Evolutionary conservation across 1,140 invertebrate species (phyloP), one percentile per base, ranked within the genome.

Genomic region (Condylostylus longicornis): DNA sequence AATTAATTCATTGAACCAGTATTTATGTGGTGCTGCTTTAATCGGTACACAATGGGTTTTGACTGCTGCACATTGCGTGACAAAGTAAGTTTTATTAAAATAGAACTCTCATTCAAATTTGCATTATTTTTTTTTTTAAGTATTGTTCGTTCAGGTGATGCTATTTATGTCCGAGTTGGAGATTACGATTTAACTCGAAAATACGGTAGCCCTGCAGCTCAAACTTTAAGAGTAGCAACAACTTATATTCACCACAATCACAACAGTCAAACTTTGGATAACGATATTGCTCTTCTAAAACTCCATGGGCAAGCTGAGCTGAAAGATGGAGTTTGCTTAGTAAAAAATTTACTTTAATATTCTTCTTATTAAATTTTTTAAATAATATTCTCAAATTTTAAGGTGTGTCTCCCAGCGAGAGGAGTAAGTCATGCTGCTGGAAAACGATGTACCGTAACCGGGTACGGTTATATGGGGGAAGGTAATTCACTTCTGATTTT

Each of bases 211-310:
- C 81, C 82, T 0, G 82, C 82, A 2, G 87, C 86, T 0, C 86
- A 91, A 62, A 91, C 87, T 0, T 64, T 89, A 12, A 65, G 82
- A 14, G 84, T 93, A 5, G 82, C 82, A 17, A 90, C 85, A 12
- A 93, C 88, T 1, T 94, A 94, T 57, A 93, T 94, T 31, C 90
- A 96, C 58, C 88, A 93, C 48, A 91, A 94, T 61, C 91, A 95
- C 64, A 93, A 96, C 58, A 88, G 83, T 42, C 86, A 93, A 61
- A 95, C 90, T 1, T 65, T 96, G 42, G 89, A 95, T 54, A 94
- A 95, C 52, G 91, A 95, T 53, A 93, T 97, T 43, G 93, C 91
- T 0, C 57, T 97, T 8, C 65, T 97, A 6, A 94, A 93, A 57
- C 71, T 97, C 5, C 77, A 88, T 45, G 82, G 82, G 1, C 86